Evolutionary conservation across 2,797 vertebrate species (phyloP), one percentile per base, ranked within the genome.

Genomic region (Eospalax fontanierii): DNA sequence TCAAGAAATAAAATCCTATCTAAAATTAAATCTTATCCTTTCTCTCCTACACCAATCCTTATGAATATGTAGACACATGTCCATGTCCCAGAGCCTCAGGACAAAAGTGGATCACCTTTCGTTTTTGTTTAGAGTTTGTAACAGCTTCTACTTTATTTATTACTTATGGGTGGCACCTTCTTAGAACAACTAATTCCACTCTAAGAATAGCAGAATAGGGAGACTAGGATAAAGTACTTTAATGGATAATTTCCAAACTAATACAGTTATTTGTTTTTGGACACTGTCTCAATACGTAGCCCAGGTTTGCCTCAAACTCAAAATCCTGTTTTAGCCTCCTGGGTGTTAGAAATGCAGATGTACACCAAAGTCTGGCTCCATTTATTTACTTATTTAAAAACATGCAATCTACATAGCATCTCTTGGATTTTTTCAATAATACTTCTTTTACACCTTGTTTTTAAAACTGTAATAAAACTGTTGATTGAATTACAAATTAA

Each of bases 401-500:
- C 11, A 6, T 50, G 46, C 46, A 50, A 50, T 50, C 46, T 50
- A 50, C 46, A 68, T n/a, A n/a, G 22, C 71, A 92, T 2, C 18
- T 65, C 68, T 83, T 87, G 4, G 16, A 59, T 54, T 96, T 90
- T n/a, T 90, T 92, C 65, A 95, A 70, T 40, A 92, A 89, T 88
- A 74, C 22, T 94, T 85, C 46, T 68, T 93, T 94, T 50, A 71
- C 57, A 87, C 22, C 73, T 82, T 21, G 6, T 80, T 75, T 74
- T 86, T 21, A 88, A 97, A 90, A 38, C 40, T 16, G 28, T 57
- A 87, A 89, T 83, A 82, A 80, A 80, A 84, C 73, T 93, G 68
- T 57, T 88, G 30, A 26, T 16, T 87, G 40, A 95, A 95, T 85
- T 92, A 88, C 18, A 95, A 92, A 90, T 70, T 78, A 75, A 82